Percentiles rank a stretch among this genome's conserved stretches.
Conservation (phyloP, 2,888 invertebrate genomes). For the Antheraea yamamai region DNA sequence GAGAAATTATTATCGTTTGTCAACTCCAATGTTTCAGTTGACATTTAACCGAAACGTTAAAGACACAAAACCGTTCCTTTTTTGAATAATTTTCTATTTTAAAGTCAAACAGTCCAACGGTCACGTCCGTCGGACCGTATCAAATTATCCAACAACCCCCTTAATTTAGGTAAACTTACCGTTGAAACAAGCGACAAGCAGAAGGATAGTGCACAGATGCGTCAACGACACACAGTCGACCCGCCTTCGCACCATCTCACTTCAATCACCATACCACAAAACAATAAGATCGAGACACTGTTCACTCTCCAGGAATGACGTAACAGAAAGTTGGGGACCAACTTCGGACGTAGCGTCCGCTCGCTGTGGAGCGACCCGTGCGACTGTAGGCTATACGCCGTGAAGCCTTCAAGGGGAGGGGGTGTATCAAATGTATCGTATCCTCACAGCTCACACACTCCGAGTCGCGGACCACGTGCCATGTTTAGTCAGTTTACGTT, state of each 20-base stretch:
- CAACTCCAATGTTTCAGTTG: neutral
- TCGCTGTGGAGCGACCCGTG: constrained; percentile 52
- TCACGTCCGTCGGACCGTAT: constrained; percentile 53
- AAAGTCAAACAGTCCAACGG: constrained; percentile 42
- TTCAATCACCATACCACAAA: constrained; percentile 70
- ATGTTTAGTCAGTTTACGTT: constrained; percentile 69
- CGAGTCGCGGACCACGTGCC: constrained; percentile 68
- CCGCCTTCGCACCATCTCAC: constrained; percentile 72
- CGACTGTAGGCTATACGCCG: constrained; percentile 56
- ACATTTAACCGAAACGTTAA: neutral
- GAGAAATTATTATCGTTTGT: neutral
- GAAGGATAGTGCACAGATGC: constrained; percentile 61
- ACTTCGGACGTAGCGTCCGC: constrained; percentile 44
- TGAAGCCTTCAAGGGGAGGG: constrained; percentile 52
- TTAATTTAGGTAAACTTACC: constrained; percentile 63
- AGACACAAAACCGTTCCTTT: neutral
- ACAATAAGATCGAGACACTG: constrained; percentile 55
- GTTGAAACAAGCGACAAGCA: constrained; percentile 71
- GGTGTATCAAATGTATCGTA: constrained; percentile 72
- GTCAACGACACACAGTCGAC: constrained; percentile 59
- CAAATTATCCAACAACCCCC: constrained; percentile 46
- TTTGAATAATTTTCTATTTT: constrained; percentile 1
- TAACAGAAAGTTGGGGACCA: constrained; percentile 61
- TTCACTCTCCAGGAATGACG: constrained; percentile 56
- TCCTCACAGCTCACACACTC: constrained; percentile 66